Base-by-base conservation (phyloP, 2,888 invertebrate genomes). In the Cryptus viduatorius region DNA sequence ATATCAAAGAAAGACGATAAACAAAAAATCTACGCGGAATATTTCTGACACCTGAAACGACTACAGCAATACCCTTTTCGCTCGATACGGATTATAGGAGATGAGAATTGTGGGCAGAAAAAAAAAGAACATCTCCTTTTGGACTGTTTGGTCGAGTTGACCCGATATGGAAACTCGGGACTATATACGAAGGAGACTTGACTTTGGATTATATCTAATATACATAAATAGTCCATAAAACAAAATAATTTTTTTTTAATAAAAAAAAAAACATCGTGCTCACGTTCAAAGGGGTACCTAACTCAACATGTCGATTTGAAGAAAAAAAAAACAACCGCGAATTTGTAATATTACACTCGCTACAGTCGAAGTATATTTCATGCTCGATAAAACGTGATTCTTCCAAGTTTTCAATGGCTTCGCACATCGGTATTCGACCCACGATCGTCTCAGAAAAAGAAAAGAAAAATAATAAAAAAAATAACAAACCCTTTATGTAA, bases 51-150 rank as follows among this genome's bases (percentile, higher is more conserved):
- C 92, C 92, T 92, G 90, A 92, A 90, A 89, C 88, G 87, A 88
- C 86, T 86, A 89, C 89, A 91, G 92, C 91, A 92, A 92, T 92
- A 92, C 78, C 90, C 88, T 88, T 91, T 91, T 89, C 90, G 92
- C 92, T 92, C 90, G 91, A 92, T 90, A 89, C 88, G 88, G 89
- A 91, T 91, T 89, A 89, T 89, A 88, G 87, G 53, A 79, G 29
- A 29, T 67, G 79, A 76, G 46, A 82, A 78, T 77, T 48, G 16
- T 48, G 71, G 65, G 59, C 37, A 44, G 46, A 76, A 68, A 44
- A 77, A 61, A 80, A 64, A 71, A 37, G 87, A 79, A 59, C 31
- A 64, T 64, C 65, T 73, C 72, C 68, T 61, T 77, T 77, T 69
- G 72, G 61, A 78, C 67, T 71, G 56, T 76, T 75, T 48, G 69